Evolutionary conservation across 64 coral and sea anemone genomes (phyloP).

Genomic region (Orbicella faveolata): DNA sequence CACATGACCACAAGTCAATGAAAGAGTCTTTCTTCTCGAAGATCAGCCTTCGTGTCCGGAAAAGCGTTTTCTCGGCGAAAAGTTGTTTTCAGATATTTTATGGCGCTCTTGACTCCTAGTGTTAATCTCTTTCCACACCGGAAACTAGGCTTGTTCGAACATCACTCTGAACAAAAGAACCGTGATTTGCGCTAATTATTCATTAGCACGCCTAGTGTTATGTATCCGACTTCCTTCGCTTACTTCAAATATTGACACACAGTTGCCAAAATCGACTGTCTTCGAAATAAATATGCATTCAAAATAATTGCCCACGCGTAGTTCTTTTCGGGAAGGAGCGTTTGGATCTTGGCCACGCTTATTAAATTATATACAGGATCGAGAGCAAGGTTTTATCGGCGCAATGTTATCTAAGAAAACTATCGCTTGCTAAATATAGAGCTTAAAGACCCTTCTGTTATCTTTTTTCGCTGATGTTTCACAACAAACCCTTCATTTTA

Average conservation of each 20-base stretch:
- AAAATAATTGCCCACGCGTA: neutral
- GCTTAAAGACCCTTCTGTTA: slow-evolving; percentile 29
- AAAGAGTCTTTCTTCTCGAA: slow-evolving; percentile 18
- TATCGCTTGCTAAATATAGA: slow-evolving; percentile 31
- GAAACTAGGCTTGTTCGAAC: slow-evolving; percentile 95
- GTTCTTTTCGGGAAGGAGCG: neutral
- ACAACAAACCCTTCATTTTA: slow-evolving; percentile 24
- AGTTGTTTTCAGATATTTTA: slow-evolving; percentile 35
- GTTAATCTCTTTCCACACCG: slow-evolving; percentile 78
- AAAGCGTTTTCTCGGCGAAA: slow-evolving; percentile 22
- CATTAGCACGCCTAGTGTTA: slow-evolving; percentile 54
- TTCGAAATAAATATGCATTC: neutral
- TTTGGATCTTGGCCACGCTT: neutral
- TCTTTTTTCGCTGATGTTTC: slow-evolving; percentile 24
- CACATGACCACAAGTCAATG: slow-evolving; percentile 11
- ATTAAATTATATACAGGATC: neutral
- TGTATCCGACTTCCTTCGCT: slow-evolving; percentile 19
- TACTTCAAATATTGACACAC: slow-evolving; percentile 37
- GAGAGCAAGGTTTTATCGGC: slow-evolving; percentile 3
- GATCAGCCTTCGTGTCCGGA: slow-evolving; percentile 5
- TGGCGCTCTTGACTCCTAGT: slow-evolving; percentile 42
- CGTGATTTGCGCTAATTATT: slow-evolving; percentile 94
- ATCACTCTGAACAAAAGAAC: slow-evolving; percentile 88
- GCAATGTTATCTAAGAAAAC: slow-evolving; percentile 27
- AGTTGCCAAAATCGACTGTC: neutral